These are phyloP conservation scores for Bellardia pandia DNA, from an alignment of 2,888 invertebrate genomes.

Conservation along the genomic window DNA sequence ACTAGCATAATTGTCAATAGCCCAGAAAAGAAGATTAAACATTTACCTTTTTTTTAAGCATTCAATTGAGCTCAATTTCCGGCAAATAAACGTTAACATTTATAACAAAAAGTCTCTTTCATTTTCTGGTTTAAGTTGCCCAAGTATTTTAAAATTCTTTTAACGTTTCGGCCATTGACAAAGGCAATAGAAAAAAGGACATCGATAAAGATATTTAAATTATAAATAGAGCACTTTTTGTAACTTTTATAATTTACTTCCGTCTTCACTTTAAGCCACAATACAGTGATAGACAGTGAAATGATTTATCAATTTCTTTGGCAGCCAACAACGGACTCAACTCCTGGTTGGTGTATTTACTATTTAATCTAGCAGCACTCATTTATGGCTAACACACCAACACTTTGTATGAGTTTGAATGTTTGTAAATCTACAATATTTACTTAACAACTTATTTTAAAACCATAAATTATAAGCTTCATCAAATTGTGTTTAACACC, in stretches of 20 bases:
- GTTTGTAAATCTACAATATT: slow-evolving; percentile 59
- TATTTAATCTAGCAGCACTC: slow-evolving; percentile 14
- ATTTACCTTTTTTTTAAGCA: no score
- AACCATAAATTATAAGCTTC: slow-evolving; percentile 72
- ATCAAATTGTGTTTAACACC: slow-evolving; percentile 73
- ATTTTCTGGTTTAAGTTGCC: neutral
- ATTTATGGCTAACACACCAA: neutral
- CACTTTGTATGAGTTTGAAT: slow-evolving; percentile 18
- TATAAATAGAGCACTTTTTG: slow-evolving; percentile 26
- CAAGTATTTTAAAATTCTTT: neutral
- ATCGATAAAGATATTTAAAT: slow-evolving; percentile 42
- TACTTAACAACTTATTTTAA: slow-evolving; percentile 72
- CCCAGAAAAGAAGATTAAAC: no score
- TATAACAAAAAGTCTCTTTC: neutral
- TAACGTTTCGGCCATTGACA: slow-evolving; percentile 6
- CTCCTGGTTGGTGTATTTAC: neutral
- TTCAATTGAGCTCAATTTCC: no score
- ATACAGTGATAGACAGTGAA: neutral
- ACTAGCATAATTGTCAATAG: no score
- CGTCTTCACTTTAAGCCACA: slow-evolving; percentile 35
- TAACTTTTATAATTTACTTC: slow-evolving; percentile 52
- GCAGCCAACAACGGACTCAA: slow-evolving; percentile 19
- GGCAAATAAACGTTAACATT: neutral
- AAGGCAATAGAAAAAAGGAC: neutral
- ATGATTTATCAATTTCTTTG: slow-evolving; percentile 65